Conservation (phyloP, 2,797 vertebrate genomes). For the Uromys caudimaculatus region DNA sequence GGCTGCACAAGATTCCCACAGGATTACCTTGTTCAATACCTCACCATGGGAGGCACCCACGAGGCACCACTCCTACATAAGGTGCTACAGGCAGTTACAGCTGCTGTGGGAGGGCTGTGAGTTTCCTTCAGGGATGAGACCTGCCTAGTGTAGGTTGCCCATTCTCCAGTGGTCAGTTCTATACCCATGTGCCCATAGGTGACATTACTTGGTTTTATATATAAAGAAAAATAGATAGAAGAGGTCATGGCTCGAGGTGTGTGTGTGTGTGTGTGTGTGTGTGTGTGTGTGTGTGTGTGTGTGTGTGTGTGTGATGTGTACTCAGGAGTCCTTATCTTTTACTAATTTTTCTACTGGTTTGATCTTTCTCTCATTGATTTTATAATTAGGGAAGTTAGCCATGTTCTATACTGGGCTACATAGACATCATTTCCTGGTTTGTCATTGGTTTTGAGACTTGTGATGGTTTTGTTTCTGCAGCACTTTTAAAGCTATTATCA, state of each 20-base stretch:
- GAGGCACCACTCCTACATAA: not conserved
- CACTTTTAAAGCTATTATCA: not conserved
- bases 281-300: not conserved
- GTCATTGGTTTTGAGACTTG: constrained; percentile 48
- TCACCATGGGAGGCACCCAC: not conserved
- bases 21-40: not conserved
- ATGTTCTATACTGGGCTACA: not conserved
- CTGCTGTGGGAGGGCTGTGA: not conserved
- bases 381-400: constrained; percentile 50
- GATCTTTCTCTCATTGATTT: constrained; percentile 40
- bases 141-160: not conserved
- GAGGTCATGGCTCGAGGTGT: not conserved
- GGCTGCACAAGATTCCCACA: not conserved
- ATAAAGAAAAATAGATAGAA: not conserved
- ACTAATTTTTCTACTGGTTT: constrained; percentile 15
- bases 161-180: not conserved
- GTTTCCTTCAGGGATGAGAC: not conserved
- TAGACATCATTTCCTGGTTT: constrained; percentile 22
- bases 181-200: not conserved
- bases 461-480: not conserved
- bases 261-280: not conserved
- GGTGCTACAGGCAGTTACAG: not conserved
- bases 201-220: not conserved
- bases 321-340: not conserved
- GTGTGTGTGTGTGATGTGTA: not conserved